A percentile compares a stretch with the other conserved stretches of the same genome.
Conservation (phyloP, 2,888 invertebrate species). For the Phytoseiulus persimilis region DNA sequence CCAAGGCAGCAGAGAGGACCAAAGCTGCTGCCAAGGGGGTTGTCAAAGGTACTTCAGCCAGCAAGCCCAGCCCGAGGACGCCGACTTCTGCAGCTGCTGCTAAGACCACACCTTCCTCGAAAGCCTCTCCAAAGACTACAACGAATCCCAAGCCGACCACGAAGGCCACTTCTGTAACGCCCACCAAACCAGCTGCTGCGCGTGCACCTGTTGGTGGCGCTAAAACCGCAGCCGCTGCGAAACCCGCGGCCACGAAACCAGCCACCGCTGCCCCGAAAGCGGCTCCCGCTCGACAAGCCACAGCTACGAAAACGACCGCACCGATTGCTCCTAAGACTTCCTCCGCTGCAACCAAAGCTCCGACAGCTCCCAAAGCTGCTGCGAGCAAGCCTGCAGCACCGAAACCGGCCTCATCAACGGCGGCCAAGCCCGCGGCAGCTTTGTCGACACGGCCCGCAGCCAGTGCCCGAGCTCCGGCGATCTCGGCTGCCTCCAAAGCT, state of each 20-base stretch:
- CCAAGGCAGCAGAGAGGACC: neutral
- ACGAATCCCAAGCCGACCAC: neutral
- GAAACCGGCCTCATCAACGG: neutral
- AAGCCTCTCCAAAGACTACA: neutral
- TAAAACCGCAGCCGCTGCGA: neutral
- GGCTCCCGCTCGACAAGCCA: neutral
- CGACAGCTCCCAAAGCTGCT: neutral
- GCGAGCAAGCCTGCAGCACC: neutral
- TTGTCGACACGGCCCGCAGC: neutral
- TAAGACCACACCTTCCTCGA: neutral
- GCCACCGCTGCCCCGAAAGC: neutral
- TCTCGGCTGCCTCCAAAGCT: no score
- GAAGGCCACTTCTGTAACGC: no score
- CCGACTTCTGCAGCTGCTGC: neutral
- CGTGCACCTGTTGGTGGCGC: neutral
- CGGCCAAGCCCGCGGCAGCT: neutral
- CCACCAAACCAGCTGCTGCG: neutral
- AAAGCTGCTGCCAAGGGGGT: no score
- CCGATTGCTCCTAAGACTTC: neutral
- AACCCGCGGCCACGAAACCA: neutral
- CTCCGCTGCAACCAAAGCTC: neutral
- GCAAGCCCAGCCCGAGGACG: neutral
- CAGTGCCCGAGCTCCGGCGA: no score
- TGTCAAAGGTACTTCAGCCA: neutral
- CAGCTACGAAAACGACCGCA: neutral